phyloP scores from a whole-genome alignment of 2,113 vertebrate species.

The Pelecanus crispus region DNA sequence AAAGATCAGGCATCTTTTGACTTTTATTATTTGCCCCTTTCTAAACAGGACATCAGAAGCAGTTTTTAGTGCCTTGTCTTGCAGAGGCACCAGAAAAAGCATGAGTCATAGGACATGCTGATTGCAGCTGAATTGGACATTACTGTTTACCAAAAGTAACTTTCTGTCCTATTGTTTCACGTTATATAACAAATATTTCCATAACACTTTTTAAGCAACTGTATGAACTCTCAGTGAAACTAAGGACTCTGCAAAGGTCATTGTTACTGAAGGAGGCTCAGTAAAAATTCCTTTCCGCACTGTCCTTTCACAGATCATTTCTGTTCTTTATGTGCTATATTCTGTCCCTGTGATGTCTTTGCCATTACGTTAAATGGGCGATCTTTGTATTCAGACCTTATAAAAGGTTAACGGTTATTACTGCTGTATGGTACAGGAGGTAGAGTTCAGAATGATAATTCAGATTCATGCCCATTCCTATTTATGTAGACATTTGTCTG shows the following conservation, averaged over 20 bases:
- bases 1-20: slow-evolving; percentile 17
- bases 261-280: background rate
- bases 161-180: background rate
- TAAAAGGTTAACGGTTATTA: slow-evolving; percentile 49
- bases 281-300: background rate
- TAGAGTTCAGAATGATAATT: background rate
- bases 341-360: background rate
- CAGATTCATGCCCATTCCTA: background rate
- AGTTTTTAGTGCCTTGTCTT: background rate
- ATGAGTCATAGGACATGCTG: background rate
- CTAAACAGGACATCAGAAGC: background rate
- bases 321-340: background rate
- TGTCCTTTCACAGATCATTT: slow-evolving; percentile 26
- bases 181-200: background rate
- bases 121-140: background rate
- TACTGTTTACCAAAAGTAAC: background rate
- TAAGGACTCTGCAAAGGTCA: background rate
- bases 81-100: background rate
- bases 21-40: background rate
- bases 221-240: background rate
- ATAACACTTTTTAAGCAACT: background rate
- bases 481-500: background rate
- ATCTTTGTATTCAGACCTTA: slow-evolving; percentile 12
- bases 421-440: background rate
- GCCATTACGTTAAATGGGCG: background rate